Conservation (phyloP, 2,113 vertebrate genomes). For the Butorides virescens region DNA sequence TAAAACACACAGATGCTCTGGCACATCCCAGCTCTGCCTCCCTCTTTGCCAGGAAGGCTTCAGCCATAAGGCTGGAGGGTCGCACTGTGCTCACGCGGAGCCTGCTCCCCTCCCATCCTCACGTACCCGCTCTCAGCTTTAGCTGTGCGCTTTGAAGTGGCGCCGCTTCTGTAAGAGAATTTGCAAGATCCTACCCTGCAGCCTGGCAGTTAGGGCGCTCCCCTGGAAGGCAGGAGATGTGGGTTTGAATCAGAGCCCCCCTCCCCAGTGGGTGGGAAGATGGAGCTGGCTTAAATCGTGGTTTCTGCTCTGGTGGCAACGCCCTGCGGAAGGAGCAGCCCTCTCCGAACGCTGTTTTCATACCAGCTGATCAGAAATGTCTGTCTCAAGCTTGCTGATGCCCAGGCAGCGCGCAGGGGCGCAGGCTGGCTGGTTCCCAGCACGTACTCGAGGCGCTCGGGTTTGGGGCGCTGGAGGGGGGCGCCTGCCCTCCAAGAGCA, state of each 20-base stretch:
- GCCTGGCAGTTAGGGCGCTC: background rate
- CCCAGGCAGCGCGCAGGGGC: background rate
- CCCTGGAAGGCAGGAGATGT: background rate
- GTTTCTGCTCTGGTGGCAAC: background rate
- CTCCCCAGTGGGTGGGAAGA: background rate
- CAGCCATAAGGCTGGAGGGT: background rate
- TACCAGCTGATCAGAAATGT: background rate
- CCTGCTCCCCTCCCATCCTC: background rate
- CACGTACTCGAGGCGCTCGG: background rate
- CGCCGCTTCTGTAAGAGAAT: background rate
- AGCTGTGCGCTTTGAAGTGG: background rate
- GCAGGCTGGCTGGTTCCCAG: background rate
- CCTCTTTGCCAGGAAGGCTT: background rate
- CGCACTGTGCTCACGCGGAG: fast-evolving
- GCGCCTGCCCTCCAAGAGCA: background rate
- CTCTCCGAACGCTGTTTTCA: background rate
- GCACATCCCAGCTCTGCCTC: background rate
- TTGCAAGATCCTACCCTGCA: background rate
- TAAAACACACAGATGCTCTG: background rate
- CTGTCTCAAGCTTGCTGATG: background rate
- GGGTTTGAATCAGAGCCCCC: background rate
- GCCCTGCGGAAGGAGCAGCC: background rate
- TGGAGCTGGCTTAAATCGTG: background rate
- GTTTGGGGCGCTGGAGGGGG: background rate
- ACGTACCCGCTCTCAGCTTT: background rate